Evolutionary conservation across 2,888 invertebrate genomes (phyloP).

Genomic region (Epirrhoe alternata): DNA sequence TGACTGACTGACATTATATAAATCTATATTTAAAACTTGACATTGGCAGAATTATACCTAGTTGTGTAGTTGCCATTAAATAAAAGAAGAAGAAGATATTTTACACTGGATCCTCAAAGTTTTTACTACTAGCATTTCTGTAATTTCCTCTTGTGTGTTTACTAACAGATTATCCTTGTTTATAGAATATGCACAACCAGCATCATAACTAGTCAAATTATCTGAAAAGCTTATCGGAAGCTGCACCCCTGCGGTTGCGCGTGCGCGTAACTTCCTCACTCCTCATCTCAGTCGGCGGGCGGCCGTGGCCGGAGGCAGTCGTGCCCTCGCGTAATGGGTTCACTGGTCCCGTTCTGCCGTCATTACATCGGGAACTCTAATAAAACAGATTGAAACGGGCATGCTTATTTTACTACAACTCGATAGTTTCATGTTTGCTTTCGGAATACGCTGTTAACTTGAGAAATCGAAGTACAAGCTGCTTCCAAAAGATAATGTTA

Average conservation of each 20-base stretch:
- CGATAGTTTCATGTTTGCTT: conserved; percentile 18
- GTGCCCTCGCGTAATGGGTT: conserved; percentile 72
- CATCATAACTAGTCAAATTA: conserved; percentile 40
- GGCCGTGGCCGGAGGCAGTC: conserved; percentile 71
- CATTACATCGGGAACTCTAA: conserved; percentile 55
- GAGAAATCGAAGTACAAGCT: neutral
- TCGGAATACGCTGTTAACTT: conserved; percentile 4
- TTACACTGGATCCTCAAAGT: conserved; percentile 4
- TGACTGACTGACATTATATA: too few relatives aligned
- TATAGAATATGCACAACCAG: conserved; percentile 7
- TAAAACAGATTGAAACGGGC: conserved; percentile 52
- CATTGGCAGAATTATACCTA: too few relatives aligned
- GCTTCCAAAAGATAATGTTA: neutral
- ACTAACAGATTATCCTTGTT: neutral
- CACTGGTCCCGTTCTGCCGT: conserved; percentile 62
- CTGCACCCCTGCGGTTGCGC: conserved; percentile 61
- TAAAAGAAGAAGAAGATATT: too few relatives aligned
- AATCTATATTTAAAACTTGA: too few relatives aligned
- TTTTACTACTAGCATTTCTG: conserved; percentile 3
- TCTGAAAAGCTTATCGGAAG: conserved; percentile 52
- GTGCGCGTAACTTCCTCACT: conserved; percentile 71
- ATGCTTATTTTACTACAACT: conserved; percentile 30
- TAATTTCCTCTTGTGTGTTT: conserved; percentile 9
- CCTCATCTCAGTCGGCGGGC: conserved; percentile 72
- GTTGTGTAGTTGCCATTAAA: too few relatives aligned